These are phyloP conservation scores for Sminthurinus aureus DNA, from an alignment of 2,888 invertebrate species.

Conservation along the genomic window DNA sequence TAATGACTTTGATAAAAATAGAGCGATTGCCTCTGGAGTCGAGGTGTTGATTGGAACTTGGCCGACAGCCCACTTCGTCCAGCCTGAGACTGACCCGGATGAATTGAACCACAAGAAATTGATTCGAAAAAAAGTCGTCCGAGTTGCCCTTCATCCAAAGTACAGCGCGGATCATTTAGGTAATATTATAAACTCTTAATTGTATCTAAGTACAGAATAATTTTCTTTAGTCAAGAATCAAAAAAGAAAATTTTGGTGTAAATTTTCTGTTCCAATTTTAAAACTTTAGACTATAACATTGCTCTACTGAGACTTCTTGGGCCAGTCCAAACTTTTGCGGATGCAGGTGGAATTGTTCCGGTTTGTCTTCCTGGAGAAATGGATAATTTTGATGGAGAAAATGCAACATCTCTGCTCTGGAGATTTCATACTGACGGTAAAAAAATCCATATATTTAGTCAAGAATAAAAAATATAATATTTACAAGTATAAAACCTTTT, in stretches of 20 bases:
- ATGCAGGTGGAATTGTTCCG: constrained; percentile 59
- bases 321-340: constrained; percentile 57
- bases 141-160: constrained; percentile 54
- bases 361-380: constrained; percentile 60
- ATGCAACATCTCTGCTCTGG: constrained; percentile 52
- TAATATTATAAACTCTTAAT: constrained; percentile 18
- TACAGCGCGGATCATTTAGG: constrained; percentile 48
- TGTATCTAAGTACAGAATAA: neutral
- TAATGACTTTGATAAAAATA: constrained; percentile 20
- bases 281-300: constrained; percentile 62
- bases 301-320: constrained; percentile 62
- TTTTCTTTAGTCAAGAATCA: too few species aligned
- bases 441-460: neutral
- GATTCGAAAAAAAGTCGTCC: constrained; percentile 52
- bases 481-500: neutral
- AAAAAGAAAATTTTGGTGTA: neutral
- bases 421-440: constrained; percentile 49
- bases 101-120: constrained; percentile 42
- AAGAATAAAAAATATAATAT: too few species aligned
- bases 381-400: constrained; percentile 41
- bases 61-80: constrained; percentile 53
- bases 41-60: constrained; percentile 56
- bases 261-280: neutral
- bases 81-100: constrained; percentile 7
- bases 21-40: constrained; percentile 44